Base-by-base conservation (phyloP, 92 coral and sea anemone genomes). In the Chrysogorgia sp. region DNA sequence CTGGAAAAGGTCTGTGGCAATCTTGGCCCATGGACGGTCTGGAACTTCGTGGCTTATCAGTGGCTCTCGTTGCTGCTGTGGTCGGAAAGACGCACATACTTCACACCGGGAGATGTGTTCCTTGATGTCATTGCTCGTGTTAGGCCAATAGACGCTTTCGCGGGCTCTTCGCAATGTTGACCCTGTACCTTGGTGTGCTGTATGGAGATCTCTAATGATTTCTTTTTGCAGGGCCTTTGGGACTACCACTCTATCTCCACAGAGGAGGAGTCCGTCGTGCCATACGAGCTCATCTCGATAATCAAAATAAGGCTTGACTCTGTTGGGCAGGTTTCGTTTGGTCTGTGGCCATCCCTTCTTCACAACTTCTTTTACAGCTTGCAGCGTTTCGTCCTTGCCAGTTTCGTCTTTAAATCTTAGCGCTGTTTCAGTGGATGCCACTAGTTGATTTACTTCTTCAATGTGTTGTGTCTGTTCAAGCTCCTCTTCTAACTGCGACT, bases 211-310 rank as follows among this genome's bases (percentile, higher is more conserved):
- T 10, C 60, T n/a, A n/a, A 24, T 55, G 47, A 40, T 33, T 43
- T 48, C 45, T 70, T 33, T 14, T 68, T 58, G 23, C 76, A 40
- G 47, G 24, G 29, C 7, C 43, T 41, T 26, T 6, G 76, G 76
- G 58, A 68, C 26, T 37, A 68, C 40, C 34, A 68, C 33, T 24
- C 76, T 15, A 22, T 68, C 76, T 30, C 76, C 76, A 40, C 59
- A 22, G 50, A 68, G 43, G 34, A 68, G 32, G 23, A 47, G 31
- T 1, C 76, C 60, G 19, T 68, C 76, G 10, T 45, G 76, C 28
- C 25, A 3, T 3, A 34, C 48, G 5, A 68, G 48, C 35, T 68
- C 76, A 24, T 68, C 76, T 43, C 76, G 34, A n/a, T 40, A 40
- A 21, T 47, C 20, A 34, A 22, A 68, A 26, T n/a, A n/a, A n/a